These are phyloP conservation scores for Montifringilla adamsi DNA, from an alignment of 2,113 vertebrate species.

Conservation along the genomic window DNA sequence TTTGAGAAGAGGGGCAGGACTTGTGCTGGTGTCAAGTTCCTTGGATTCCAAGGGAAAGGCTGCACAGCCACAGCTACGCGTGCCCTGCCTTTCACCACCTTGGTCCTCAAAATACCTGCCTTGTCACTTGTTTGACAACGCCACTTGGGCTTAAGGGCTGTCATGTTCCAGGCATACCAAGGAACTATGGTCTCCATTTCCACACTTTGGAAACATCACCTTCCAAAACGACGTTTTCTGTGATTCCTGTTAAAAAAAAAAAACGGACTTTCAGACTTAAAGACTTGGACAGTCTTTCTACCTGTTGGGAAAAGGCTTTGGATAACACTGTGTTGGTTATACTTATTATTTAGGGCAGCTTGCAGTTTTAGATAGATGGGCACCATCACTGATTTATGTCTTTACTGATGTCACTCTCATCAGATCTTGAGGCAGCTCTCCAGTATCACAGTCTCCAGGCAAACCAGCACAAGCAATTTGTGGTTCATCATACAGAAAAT, in stretches of 20 bases:
- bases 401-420: not conserved
- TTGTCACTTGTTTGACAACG: not conserved
- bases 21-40: not conserved
- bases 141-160: not conserved
- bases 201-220: not conserved
- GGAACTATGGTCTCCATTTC: accelerated
- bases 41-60: not conserved
- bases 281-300: not conserved
- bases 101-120: not conserved
- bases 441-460: not conserved
- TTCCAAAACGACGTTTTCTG: accelerated
- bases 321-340: not conserved
- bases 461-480: not conserved
- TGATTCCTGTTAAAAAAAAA: not conserved
- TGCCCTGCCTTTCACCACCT: not conserved
- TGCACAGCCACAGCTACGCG: not conserved
- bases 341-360: not conserved
- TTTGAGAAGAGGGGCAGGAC: not conserved
- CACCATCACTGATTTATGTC: not conserved
- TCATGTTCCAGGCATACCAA: accelerated
- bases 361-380: not conserved
- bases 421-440: not conserved
- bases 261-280: not conserved
- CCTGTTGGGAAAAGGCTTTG: not conserved
- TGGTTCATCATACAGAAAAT: not conserved